A percentile compares a stretch with the other conserved stretches of the same genome.
phyloP scores from a whole-genome alignment of 2,797 vertebrate genomes.

The Denticeps clupeoides region DNA sequence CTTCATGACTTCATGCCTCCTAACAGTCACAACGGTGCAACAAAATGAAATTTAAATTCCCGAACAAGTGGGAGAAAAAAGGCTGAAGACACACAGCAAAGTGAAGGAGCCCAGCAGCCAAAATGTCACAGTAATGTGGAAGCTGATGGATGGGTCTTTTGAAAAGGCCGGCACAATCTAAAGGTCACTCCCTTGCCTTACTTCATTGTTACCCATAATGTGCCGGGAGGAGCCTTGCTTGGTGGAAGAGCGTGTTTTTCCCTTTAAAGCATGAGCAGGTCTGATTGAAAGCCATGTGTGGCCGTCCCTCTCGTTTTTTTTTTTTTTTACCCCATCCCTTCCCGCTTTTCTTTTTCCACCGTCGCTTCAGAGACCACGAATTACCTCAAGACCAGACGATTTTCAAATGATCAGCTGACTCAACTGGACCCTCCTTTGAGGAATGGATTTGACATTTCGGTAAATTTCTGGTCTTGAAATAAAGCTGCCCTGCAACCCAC shows the following conservation, averaged over 20 bases:
- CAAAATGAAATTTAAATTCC: too few relatives aligned
- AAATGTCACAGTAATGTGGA: constrained; percentile 24
- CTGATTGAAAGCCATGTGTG: constrained; percentile 25
- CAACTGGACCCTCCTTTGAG: constrained; percentile 21
- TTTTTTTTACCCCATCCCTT: too few relatives aligned
- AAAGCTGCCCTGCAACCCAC: constrained; percentile 16
- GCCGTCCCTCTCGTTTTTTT: constrained; percentile 17
- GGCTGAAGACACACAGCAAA: constrained; percentile 14
- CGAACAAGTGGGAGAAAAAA: too few relatives aligned
- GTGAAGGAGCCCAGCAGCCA: constrained; percentile 10
- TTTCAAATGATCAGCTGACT: constrained; percentile 24
- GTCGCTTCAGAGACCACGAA: constrained; percentile 17
- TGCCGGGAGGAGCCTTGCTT: constrained; percentile 17
- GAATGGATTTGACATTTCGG: constrained; percentile 30
- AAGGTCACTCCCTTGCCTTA: constrained; percentile 26
- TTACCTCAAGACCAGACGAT: constrained; percentile 31
- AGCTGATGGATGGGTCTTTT: constrained; percentile 27
- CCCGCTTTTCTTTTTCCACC: constrained; percentile 10
- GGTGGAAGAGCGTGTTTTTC: constrained; percentile 19
- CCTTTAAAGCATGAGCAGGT: constrained; percentile 7
- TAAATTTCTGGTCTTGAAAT: constrained; percentile 19
- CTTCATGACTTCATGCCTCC: too few relatives aligned
- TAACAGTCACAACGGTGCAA: too few relatives aligned
- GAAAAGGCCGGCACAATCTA: constrained; percentile 21
- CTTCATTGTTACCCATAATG: constrained; percentile 27